Evolutionary conservation across 1,140 invertebrate species (phyloP).

Genomic region (Amyelois transitella): DNA sequence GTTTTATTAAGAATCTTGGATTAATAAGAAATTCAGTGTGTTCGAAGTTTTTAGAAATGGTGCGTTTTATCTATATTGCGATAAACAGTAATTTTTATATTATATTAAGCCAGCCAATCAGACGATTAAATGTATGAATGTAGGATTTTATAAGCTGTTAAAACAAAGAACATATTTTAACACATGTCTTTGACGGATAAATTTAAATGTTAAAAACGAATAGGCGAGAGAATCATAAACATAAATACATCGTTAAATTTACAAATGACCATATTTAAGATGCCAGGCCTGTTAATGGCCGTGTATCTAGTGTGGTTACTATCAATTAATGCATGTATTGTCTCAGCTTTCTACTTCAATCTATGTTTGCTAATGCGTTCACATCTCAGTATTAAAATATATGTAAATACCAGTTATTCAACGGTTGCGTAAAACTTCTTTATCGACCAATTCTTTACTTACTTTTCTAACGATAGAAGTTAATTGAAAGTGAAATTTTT

Average conservation of each 20-base stretch:
- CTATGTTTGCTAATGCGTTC: slow-evolving; percentile 12
- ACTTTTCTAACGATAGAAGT: slow-evolving; percentile 16
- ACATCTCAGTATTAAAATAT: slow-evolving; percentile 13
- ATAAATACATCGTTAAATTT: not conserved
- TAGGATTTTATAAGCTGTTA: too few relatives aligned
- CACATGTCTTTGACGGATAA: too few relatives aligned
- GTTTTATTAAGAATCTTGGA: too few relatives aligned
- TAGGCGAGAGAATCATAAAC: not conserved
- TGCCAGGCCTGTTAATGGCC: not conserved
- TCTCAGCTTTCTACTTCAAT: slow-evolving; percentile 10
- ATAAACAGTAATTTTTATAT: too few relatives aligned
- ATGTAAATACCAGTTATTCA: slow-evolving; percentile 17
- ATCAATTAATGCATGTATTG: not conserved
- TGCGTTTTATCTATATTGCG: too few relatives aligned
- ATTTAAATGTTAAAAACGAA: too few relatives aligned
- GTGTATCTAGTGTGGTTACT: not conserved
- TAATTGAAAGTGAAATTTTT: slow-evolving; percentile 18
- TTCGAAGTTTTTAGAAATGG: too few relatives aligned
- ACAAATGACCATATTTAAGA: not conserved
- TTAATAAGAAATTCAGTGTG: too few relatives aligned
- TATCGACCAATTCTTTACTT: slow-evolving; percentile 9
- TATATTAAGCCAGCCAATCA: too few relatives aligned
- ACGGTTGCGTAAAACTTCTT: slow-evolving; percentile 7
- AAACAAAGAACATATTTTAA: too few relatives aligned
- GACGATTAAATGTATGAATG: too few relatives aligned